These are phyloP conservation scores for Lerema accius DNA, from an alignment of 1,140 invertebrate genomes.

Conservation along the genomic window DNA sequence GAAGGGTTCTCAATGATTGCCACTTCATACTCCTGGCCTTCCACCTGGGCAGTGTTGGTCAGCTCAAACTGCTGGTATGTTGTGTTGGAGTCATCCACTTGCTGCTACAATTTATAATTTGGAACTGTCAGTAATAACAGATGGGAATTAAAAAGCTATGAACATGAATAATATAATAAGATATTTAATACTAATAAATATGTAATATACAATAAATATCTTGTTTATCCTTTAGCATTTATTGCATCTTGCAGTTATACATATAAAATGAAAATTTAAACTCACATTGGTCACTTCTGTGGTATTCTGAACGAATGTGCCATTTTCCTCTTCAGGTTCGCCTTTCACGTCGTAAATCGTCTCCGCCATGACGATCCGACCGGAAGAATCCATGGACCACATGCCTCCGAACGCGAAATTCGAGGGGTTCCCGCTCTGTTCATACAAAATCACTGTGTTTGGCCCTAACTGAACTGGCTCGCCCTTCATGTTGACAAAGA, in stretches of 20 bases:
- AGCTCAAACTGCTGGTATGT: slow-evolving; percentile 74
- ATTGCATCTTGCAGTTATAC: too few relatives aligned
- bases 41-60: slow-evolving; percentile 57
- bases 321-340: slow-evolving; percentile 70
- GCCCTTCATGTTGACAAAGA: slow-evolving; percentile 77
- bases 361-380: slow-evolving; percentile 78
- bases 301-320: slow-evolving; percentile 66
- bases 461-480: slow-evolving; percentile 76
- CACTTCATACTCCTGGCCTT: slow-evolving; percentile 72
- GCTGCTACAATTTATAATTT: slow-evolving; percentile 55
- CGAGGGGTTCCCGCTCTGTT: slow-evolving; percentile 72
- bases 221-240: too few relatives aligned
- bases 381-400: slow-evolving; percentile 78
- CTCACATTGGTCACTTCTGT: slow-evolving; percentile 72
- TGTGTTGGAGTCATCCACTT: slow-evolving; percentile 65
- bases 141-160: too few relatives aligned
- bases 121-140: neutral
- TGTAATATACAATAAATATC: too few relatives aligned
- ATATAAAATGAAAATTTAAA: too few relatives aligned
- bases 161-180: too few relatives aligned
- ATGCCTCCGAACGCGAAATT: slow-evolving; percentile 78
- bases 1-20: slow-evolving; percentile 71
- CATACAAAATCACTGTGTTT: slow-evolving; percentile 79
- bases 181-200: too few relatives aligned
- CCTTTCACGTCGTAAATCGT: slow-evolving; percentile 81